Evolutionary conservation across 1,140 invertebrate species (phyloP), one percentile per base, ranked within the genome.

Genomic region (Pseudobourletiella spinata): DNA sequence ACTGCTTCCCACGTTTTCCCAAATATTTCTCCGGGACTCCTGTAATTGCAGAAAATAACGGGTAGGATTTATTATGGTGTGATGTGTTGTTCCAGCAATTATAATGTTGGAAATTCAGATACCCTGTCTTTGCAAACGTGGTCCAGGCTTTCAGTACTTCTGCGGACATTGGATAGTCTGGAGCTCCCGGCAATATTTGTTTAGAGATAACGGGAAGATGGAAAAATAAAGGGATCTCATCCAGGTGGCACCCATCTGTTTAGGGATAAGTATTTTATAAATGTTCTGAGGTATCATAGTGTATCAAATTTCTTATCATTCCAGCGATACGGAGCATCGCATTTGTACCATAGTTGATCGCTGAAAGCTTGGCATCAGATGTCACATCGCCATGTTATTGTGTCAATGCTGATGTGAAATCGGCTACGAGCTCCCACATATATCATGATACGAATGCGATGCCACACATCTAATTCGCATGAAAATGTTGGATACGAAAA

Each of bases 171-270:
- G 25, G 29, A 44, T 63, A 70, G 46, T 70, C 68, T n/a, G 42
- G 32, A 25, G 55, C 28, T 24, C 62, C 63, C 18, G 55, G 60
- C 6, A 39, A 11, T 43, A 70, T 70, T 58, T 65, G 60, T 28
- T 59, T 20, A 8, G 64, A 32, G 30, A 70, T 22, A 2, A 67
- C 16, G 6, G 68, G 68, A 3, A 67, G 56, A 26, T 70, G 62
- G 51, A 60, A 70, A 25, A 70, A 61, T 22, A 67, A 25, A 20
- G 48, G 43, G 14, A 70, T 22, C 24, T 70, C 68, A 57, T 70
- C 68, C 3, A 39, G 56, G 50, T 67, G 62, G 46, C 55, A 59
- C 1, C 56, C 52, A 44, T n/a, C n/a, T n/a, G n/a, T n/a, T n/a
- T n/a, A n/a, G n/a, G n/a, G n/a, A n/a, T n/a, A n/a, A n/a, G n/a